These are phyloP conservation scores for Macropus fuliginosus DNA, from an alignment of 2,797 vertebrate genomes.

Conservation along the genomic window DNA sequence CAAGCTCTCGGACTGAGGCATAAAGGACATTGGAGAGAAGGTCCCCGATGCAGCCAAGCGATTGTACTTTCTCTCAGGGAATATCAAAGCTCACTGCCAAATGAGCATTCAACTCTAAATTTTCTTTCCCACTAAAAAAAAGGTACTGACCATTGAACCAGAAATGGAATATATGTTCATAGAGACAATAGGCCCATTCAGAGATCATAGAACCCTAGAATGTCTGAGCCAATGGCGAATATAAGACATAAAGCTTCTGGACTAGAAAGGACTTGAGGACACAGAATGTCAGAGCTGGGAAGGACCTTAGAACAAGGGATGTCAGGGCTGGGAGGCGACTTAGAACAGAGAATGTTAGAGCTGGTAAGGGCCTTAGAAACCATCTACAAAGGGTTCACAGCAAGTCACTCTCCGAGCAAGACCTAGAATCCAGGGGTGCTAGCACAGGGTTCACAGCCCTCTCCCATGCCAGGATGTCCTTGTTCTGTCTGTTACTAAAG, in stretches of 20 bases:
- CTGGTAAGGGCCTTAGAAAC: background rate
- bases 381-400: background rate
- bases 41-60: background rate
- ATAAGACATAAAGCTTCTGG: background rate
- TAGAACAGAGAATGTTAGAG: background rate
- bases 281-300: background rate
- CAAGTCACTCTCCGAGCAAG: background rate
- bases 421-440: background rate
- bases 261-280: background rate
- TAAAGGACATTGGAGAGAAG: background rate
- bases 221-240: background rate
- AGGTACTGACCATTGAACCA: background rate
- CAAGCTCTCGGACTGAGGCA: background rate
- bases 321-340: background rate
- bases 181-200: background rate
- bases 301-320: background rate
- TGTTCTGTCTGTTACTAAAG: background rate
- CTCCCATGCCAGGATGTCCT: background rate
- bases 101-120: background rate
- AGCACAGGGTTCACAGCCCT: background rate
- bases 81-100: background rate
- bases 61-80: background rate
- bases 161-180: background rate
- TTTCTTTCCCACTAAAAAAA: background rate
- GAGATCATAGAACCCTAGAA: background rate